phyloP scores from a whole-genome alignment of 2,113 vertebrate genomes.

The Pseudopodoces humilis region DNA sequence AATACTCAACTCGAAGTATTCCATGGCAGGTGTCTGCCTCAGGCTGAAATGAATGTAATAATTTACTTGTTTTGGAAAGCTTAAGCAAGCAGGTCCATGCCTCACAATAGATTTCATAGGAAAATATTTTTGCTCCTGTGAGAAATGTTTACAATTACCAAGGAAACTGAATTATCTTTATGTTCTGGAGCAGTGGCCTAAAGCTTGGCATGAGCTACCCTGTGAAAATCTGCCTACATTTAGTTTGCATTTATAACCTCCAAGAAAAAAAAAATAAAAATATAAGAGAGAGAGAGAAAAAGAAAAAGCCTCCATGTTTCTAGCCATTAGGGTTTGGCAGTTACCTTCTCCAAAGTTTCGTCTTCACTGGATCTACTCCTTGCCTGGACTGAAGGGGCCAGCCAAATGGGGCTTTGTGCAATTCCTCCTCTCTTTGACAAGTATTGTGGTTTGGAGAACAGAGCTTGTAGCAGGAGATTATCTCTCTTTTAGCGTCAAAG shows the following conservation, averaged over 20 bases:
- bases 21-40: not conserved
- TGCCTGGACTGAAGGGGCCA: not conserved
- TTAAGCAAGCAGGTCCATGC: not conserved
- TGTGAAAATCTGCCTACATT: not conserved
- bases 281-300: too few relatives aligned
- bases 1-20: not conserved
- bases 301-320: not conserved
- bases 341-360: not conserved
- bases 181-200: not conserved
- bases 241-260: not conserved
- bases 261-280: not conserved
- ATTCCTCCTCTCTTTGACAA: not conserved
- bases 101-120: not conserved
- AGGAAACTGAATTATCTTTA: not conserved
- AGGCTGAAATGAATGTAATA: not conserved
- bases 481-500: slow-evolving; percentile 29
- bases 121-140: not conserved
- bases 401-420: not conserved
- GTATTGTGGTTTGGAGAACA: not conserved
- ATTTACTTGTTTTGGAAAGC: not conserved
- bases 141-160: slow-evolving; percentile 13
- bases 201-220: not conserved
- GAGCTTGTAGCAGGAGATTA: not conserved
- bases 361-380: not conserved
- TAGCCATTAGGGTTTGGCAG: not conserved